Percentiles rank a stretch among this genome's conserved stretches.
Evolutionary conservation across 2,888 invertebrate genomes (phyloP).

Genomic region (Xestia sexstrigata): DNA sequence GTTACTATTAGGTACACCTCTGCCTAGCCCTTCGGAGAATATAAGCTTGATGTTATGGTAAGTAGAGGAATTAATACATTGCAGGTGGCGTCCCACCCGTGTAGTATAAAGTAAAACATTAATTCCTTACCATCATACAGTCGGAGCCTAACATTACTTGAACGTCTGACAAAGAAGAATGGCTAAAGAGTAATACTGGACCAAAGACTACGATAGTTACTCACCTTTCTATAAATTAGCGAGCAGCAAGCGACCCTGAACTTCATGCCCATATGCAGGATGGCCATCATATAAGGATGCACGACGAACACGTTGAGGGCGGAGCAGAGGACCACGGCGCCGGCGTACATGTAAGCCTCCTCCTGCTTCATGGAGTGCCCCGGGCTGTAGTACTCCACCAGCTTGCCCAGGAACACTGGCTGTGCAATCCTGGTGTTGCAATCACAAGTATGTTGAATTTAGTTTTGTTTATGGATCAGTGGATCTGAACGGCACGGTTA

Average conservation of each 20-base stretch:
- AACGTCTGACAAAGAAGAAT: not conserved
- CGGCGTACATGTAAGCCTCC: slow-evolving; percentile 94
- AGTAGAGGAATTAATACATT: not conserved
- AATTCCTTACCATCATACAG: not conserved
- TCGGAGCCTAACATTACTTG: not conserved
- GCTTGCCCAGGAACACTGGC: slow-evolving; percentile 91
- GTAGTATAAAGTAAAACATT: not conserved
- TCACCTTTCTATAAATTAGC: slow-evolving; percentile 94
- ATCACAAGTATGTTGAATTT: slow-evolving; percentile 41
- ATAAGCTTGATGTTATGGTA: no score
- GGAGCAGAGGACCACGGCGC: slow-evolving; percentile 93
- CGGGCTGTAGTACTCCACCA: slow-evolving; percentile 91
- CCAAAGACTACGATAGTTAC: not conserved
- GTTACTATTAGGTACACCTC: no score
- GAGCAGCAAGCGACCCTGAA: slow-evolving; percentile 95
- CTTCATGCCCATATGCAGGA: slow-evolving; percentile 95
- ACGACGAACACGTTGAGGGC: slow-evolving; percentile 94
- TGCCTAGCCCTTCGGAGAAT: no score
- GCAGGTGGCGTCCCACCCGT: not conserved
- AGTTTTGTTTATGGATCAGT: not conserved
- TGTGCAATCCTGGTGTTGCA: slow-evolving; percentile 90
- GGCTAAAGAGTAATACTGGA: not conserved
- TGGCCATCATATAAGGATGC: slow-evolving; percentile 97
- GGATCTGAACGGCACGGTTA: not conserved
- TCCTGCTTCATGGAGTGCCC: slow-evolving; percentile 77